Percentiles rank a stretch among this genome's conserved stretches.
Conservation (phyloP, 2,888 invertebrate species). For the Amphipyra tragopoginis region DNA sequence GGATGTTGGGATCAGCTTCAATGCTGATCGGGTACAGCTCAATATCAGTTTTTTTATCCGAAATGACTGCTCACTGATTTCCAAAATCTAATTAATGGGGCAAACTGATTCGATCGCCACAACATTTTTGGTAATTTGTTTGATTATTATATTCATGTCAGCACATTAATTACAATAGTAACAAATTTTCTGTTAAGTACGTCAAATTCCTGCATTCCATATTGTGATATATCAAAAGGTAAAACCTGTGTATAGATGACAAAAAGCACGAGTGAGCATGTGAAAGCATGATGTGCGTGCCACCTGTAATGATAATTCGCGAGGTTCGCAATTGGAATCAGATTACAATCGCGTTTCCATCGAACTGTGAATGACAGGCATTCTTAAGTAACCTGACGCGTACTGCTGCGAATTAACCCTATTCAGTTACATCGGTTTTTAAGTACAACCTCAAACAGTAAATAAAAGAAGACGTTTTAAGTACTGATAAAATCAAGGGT, state of each 20-base stretch:
- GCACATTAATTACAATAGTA: too few species aligned
- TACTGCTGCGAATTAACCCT: slow-evolving; percentile 44
- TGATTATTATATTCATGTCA: too few species aligned
- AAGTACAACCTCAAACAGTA: slow-evolving; percentile 12
- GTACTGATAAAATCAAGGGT: slow-evolving; percentile 7
- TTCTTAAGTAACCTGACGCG: slow-evolving; percentile 53
- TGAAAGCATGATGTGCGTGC: slow-evolving; percentile 23
- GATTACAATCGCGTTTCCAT: slow-evolving; percentile 71
- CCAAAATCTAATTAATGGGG: too few species aligned
- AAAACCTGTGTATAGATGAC: not conserved
- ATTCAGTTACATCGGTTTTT: slow-evolving; percentile 43
- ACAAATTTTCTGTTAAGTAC: not conserved
- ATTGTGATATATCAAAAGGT: not conserved
- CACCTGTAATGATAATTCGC: slow-evolving; percentile 51
- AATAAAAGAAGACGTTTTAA: slow-evolving; percentile 21
- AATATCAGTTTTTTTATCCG: too few species aligned
- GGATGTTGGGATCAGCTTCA: too few species aligned
- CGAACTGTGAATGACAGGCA: slow-evolving; percentile 67
- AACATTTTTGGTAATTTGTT: too few species aligned
- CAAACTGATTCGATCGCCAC: too few species aligned
- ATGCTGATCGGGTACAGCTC: too few species aligned
- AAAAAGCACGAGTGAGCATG: slow-evolving; percentile 1
- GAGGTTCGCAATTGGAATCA: slow-evolving; percentile 55
- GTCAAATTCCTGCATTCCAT: too few species aligned
- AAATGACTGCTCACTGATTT: too few species aligned